Conservation (phyloP, 1,140 invertebrate genomes). For the Brachionus rotundiformis region DNA sequence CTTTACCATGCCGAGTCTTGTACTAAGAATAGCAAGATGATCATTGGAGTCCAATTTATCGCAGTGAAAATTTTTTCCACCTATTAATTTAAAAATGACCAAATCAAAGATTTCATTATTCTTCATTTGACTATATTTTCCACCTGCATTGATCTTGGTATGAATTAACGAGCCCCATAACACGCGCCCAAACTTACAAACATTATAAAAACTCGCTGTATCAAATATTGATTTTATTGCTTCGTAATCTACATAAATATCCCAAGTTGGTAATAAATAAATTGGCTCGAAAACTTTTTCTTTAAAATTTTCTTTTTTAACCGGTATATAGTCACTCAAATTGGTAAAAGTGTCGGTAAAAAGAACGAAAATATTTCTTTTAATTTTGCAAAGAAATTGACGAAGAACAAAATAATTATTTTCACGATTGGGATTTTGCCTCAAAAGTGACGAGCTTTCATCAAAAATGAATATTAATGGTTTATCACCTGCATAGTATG, state of each 20-base stretch:
- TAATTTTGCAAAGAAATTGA: neutral
- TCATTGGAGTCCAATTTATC: neutral
- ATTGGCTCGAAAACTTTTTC: neutral
- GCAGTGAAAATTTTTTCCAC: neutral
- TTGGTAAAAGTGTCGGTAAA: neutral
- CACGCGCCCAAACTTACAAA: neutral
- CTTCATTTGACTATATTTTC: neutral
- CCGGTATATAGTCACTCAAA: neutral
- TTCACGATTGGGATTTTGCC: neutral
- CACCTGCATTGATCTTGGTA: neutral
- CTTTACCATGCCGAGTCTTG: neutral
- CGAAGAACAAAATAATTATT: constrained; percentile 19
- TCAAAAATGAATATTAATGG: constrained; percentile 17
- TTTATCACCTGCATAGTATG: neutral
- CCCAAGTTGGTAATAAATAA: neutral
- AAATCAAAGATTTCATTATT: neutral
- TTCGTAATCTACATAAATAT: neutral
- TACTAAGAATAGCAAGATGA: neutral
- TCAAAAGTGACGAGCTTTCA: constrained; percentile 13
- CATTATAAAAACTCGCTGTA: neutral
- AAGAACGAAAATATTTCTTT: neutral
- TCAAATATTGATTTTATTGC: neutral
- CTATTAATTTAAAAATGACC: neutral
- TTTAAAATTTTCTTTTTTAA: neutral
- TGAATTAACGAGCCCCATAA: neutral